Evolutionary conservation across 2,113 vertebrate species (phyloP), one percentile per base, ranked within the genome.

Genomic region (Menura novaehollandiae): DNA sequence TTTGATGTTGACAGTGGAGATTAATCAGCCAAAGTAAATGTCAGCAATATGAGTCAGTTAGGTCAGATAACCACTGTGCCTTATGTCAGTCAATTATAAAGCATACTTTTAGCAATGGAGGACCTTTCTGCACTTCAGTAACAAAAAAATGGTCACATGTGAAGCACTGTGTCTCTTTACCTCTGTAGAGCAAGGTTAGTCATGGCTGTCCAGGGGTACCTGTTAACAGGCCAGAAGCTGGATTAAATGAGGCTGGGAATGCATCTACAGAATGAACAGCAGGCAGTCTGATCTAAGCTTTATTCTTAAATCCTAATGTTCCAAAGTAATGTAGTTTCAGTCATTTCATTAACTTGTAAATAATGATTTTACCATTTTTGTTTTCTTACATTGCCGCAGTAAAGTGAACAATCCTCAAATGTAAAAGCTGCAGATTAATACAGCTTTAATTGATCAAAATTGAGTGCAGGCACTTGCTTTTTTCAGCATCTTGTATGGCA

Each of bases 371-470:
- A 56, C 51, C 52, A 32, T 92, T 95, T 56, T 75, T 93, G 67
- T 91, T 94, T 96, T 80, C 91, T 96, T 89, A 84, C 47, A 30
- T 20, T 89, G 37, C 49, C 81, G 52, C 75, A 75, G 55, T 53
- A 91, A 81, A 96, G 62, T 84, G 96, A 95, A 87, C 92, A 81
- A 91, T 94, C 84, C 94, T 92, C 79, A 64, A 86, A 91, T 94
- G 64, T 87, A 91, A 94, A 96, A 96, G 59, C 91, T 90, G 75
- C 85, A 74, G 85, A 80, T 95, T 96, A 84, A 92, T 95, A 91
- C 86, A 78, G 80, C 77, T 89, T 95, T 96, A 96, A 96, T 96
- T 96, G 92, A 94, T 93, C 85, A 87, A 92, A 96, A 96, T 94
- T 96, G 76, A 94, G 93, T 85, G 83, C 86, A 91, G 85, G 69